A percentile compares a stretch with the other conserved stretches of the same genome.
Evolutionary conservation across 2,888 invertebrate species (phyloP).

Genomic region (Caenorhabditis drosophilae): DNA sequence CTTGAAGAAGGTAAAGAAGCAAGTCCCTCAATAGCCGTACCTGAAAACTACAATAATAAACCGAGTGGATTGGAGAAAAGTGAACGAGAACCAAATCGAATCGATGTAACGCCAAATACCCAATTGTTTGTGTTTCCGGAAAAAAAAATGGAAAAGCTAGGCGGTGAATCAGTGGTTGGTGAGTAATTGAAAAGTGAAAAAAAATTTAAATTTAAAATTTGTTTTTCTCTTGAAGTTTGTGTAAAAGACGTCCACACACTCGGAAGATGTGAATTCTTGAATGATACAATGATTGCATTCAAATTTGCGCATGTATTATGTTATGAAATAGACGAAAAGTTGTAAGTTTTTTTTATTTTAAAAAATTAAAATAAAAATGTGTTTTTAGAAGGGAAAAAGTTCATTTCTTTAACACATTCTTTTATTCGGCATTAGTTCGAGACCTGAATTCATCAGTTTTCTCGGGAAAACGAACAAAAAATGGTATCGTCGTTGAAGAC

Average conservation of each 20-base stretch:
- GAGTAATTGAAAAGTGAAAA: background rate
- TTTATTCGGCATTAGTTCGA: constrained; percentile 7
- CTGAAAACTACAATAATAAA: too few relatives aligned
- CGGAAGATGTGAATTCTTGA: constrained; percentile 28
- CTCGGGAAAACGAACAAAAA: constrained; percentile 2
- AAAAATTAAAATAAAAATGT: background rate
- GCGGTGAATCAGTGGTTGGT: constrained; percentile 6
- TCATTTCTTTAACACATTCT: constrained; percentile 14
- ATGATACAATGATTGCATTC: constrained; percentile 18
- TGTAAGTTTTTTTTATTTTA: constrained; percentile 7
- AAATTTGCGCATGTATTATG: constrained; percentile 10
- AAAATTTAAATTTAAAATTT: background rate
- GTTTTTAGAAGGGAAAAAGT: constrained; percentile 8
- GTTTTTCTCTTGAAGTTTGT: constrained; percentile 9
- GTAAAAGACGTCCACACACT: constrained; percentile 20
- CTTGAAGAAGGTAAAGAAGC: too few relatives aligned
- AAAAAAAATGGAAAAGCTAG: background rate
- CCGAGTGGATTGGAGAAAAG: too few relatives aligned
- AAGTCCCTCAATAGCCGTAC: too few relatives aligned
- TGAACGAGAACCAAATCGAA: too few relatives aligned
- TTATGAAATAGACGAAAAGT: constrained; percentile 5
- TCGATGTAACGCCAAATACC: background rate
- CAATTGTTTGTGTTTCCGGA: constrained; percentile 12
- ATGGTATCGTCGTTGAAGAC: background rate
- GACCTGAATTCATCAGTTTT: constrained; percentile 1